Evolutionary conservation across 1,140 invertebrate species (phyloP).

Genomic region (Carcinoscorpius rotundicauda): DNA sequence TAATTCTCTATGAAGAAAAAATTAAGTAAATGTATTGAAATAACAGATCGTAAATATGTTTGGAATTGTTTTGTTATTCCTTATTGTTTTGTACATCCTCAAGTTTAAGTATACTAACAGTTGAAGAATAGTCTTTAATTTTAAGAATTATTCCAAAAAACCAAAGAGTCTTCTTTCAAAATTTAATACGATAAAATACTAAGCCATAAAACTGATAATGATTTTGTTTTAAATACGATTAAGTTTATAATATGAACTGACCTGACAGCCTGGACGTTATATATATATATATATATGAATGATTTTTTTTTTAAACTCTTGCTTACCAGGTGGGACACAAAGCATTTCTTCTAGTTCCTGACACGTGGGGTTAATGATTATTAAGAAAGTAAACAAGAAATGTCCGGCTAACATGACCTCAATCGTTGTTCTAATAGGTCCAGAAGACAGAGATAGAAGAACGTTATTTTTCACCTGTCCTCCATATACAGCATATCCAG

Average conservation of each 20-base stretch:
- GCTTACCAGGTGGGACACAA: conserved; percentile 47
- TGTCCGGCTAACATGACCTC: conserved; percentile 47
- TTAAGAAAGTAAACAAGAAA: conserved; percentile 47
- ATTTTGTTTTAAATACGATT: neutral
- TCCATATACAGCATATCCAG: conserved; percentile 46
- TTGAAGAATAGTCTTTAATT: no score
- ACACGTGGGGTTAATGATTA: conserved; percentile 49
- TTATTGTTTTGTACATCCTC: no score
- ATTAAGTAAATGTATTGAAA: no score
- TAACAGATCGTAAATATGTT: no score
- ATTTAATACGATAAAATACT: no score
- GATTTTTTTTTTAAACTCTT: neutral
- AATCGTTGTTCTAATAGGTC: conserved; percentile 37
- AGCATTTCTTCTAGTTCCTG: conserved; percentile 55
- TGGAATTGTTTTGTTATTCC: no score
- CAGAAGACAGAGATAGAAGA: conserved; percentile 36
- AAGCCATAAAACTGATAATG: no score
- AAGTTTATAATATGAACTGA: neutral
- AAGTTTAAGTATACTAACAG: no score
- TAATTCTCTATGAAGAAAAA: no score
- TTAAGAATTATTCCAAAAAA: no score
- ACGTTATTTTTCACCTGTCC: conserved; percentile 42
- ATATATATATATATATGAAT: no score
- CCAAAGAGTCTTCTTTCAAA: no score
- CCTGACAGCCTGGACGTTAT: neutral